Conservation (phyloP, 1,140 invertebrate species). For the Drosophila sp. region DNA sequence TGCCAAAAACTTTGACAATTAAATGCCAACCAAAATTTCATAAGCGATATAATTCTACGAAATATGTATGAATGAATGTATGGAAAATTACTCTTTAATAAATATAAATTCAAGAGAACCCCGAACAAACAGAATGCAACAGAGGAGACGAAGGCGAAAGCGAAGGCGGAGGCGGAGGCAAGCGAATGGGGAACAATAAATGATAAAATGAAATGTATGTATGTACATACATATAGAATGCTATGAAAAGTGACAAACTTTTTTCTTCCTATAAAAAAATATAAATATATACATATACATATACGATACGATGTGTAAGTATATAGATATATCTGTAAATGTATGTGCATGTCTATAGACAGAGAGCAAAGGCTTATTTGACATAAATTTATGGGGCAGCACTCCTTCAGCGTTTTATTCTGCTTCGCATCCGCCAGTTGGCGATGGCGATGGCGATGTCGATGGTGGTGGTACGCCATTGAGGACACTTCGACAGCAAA, state of each 20-base stretch:
- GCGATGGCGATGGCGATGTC: neutral
- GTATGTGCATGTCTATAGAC: slow-evolving; percentile 39
- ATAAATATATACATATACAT: neutral
- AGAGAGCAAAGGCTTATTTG: slow-evolving; percentile 63
- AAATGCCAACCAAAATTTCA: neutral
- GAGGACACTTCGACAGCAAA: slow-evolving; percentile 20
- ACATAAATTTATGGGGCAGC: slow-evolving; percentile 65
- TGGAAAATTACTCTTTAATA: neutral
- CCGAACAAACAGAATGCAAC: neutral
- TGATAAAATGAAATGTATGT: slow-evolving; percentile 11
- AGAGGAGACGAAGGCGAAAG: neutral
- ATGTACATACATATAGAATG: neutral
- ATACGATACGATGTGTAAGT: neutral
- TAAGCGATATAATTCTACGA: neutral
- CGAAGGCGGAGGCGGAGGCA: neutral
- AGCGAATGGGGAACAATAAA: slow-evolving; percentile 12
- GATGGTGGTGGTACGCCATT: neutral
- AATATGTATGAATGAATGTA: neutral
- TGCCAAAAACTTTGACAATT: slow-evolving; percentile 7
- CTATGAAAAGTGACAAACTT: slow-evolving; percentile 14
- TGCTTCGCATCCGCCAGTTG: neutral
- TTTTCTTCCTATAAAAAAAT: neutral
- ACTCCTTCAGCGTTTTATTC: slow-evolving; percentile 4
- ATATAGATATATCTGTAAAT: slow-evolving; percentile 20
- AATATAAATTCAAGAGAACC: neutral